These are phyloP conservation scores for Philonicus albiceps DNA, from an alignment of 2,888 invertebrate genomes.

Conservation along the genomic window DNA sequence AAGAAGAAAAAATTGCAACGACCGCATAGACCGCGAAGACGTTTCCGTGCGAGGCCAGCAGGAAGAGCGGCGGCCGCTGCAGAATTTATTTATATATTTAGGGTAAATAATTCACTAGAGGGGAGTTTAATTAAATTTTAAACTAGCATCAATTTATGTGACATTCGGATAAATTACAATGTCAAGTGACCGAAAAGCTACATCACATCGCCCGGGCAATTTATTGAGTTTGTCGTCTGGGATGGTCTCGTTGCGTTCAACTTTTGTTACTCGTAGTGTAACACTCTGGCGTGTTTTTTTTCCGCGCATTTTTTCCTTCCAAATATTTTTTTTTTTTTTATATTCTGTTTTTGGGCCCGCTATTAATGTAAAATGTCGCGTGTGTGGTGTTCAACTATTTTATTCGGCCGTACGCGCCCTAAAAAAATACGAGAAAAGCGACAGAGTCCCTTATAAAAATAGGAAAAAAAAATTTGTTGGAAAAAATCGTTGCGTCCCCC, in stretches of 20 bases:
- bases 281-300: background rate
- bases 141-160: constrained; percentile 42
- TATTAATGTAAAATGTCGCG: constrained; percentile 39
- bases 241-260: background rate
- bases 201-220: constrained; percentile 37
- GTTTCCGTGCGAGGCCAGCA: background rate
- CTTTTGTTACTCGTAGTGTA: background rate
- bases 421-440: background rate
- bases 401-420: background rate
- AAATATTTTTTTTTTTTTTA: background rate
- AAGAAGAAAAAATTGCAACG: background rate
- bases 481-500: background rate
- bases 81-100: constrained; percentile 36
- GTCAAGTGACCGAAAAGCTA: constrained; percentile 43
- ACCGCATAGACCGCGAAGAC: background rate
- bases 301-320: background rate
- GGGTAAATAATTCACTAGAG: constrained; percentile 34
- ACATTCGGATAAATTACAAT: constrained; percentile 41
- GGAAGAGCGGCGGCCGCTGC: background rate
- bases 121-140: constrained; percentile 43
- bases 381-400: constrained; percentile 21
- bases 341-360: background rate
- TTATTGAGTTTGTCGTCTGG: constrained; percentile 41
- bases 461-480: background rate
- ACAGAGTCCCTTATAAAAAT: background rate